Evolutionary conservation across 2,888 invertebrate species (phyloP).

Genomic region (Tricholauxania praeusta): DNA sequence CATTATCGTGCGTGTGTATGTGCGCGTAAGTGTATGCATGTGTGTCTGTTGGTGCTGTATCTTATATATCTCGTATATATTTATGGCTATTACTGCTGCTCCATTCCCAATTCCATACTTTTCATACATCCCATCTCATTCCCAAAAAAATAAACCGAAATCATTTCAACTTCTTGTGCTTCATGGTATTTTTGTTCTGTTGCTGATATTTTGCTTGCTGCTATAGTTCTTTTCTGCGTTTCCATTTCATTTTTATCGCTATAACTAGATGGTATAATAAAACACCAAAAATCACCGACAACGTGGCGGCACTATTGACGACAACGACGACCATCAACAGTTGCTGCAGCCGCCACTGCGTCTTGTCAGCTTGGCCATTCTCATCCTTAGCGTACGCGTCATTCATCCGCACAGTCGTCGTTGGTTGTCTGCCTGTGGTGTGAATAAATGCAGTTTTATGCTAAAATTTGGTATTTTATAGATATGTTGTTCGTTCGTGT

Average conservation of each 20-base stretch:
- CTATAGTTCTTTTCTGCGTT: not conserved
- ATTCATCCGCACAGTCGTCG: not conserved
- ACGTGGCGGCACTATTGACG: constrained; percentile 13
- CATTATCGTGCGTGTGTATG: not conserved
- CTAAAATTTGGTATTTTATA: constrained; percentile 19
- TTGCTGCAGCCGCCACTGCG: not conserved
- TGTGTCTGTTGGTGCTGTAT: not conserved
- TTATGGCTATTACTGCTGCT: not conserved
- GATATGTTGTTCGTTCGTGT: not conserved
- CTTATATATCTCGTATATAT: not conserved
- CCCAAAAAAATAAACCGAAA: too few relatives aligned
- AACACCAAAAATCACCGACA: constrained; percentile 25
- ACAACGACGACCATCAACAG: not conserved
- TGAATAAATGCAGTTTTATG: constrained; percentile 24
- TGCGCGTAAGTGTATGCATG: too few relatives aligned
- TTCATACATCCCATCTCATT: too few relatives aligned
- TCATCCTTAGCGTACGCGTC: not conserved
- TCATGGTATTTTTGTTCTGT: not conserved
- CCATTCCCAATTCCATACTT: too few relatives aligned
- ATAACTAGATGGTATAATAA: constrained; percentile 8
- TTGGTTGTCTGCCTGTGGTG: constrained; percentile 4
- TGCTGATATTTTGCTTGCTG: not conserved
- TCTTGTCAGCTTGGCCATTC: not conserved
- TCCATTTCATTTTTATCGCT: not conserved
- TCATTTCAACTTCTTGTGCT: not conserved